Base-by-base conservation (phyloP, 1,140 invertebrate genomes). In the Panagrolaimus sp. region DNA sequence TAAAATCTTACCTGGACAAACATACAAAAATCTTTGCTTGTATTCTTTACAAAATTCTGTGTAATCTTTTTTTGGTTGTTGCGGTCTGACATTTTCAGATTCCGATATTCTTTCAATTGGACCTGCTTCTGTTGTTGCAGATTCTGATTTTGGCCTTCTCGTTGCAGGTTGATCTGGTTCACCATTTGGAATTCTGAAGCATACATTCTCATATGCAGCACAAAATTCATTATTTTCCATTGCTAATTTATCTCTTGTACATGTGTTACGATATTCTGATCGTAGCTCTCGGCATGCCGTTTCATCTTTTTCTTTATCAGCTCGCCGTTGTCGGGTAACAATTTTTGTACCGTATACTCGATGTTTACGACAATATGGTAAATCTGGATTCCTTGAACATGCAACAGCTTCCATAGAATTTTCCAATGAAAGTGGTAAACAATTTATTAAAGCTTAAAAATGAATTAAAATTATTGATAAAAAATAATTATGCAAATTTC, bases 21-120 rank as follows among this genome's bases (percentile, higher is more conserved):
- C 77, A 58, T 78, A 79, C 4, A 73, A 73, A 48, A 78, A 79
- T 15, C 78, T 63, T 44, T 79, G 79, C 32, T 79, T 79, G 68
- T 80, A 79, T 62, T 77, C 71, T n/a, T 68, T 70, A 58, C 77
- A 78, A 63, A 78, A 78, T 45, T 69, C 65, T 5, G 64, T 65
- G 46, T 78, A 78, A 62, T 78, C 77, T 24, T 67, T 47, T 46
- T 44, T 24, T 17, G 71, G n/a, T 14, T 58, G 24, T 4, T 2
- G 32, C 32, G 32, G 32, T 38, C 9, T 21, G 14, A 28, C 21
- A 17, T 26, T 21, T 5, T 21, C 52, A 21, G 14, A n/a, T 5
- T 12, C 52, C 15, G 52, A 21, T 10, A 12, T 17, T 14, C 52
- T 58, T 58, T 21, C 21, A n/a, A 28, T n/a, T 8, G 12, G 5